These are phyloP conservation scores for Cloeon dipterum DNA, from an alignment of 2,888 invertebrate species.

Conservation along the genomic window DNA sequence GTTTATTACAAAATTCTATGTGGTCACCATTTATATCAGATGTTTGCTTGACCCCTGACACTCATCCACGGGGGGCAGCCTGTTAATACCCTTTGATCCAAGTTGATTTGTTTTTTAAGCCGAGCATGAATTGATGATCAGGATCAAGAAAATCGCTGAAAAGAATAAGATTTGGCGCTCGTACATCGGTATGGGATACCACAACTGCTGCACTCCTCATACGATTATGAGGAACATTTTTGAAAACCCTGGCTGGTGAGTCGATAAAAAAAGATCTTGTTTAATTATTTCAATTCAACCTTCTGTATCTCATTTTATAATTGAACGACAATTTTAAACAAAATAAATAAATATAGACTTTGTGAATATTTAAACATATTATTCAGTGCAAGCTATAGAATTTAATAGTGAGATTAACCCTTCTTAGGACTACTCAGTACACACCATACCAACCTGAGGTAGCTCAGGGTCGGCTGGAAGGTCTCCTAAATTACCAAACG, in stretches of 20 bases:
- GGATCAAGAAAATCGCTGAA: slow-evolving; percentile 53
- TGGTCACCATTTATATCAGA: too few species aligned
- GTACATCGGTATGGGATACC: slow-evolving; percentile 97
- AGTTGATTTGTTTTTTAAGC: slow-evolving; percentile 31
- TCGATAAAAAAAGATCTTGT: slow-evolving; percentile 2
- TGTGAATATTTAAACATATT: not conserved
- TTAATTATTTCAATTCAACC: not conserved
- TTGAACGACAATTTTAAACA: too few species aligned
- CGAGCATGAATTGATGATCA: slow-evolving; percentile 71
- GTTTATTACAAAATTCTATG: too few species aligned
- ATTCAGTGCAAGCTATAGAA: not conserved
- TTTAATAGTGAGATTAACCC: too few species aligned
- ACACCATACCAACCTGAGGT: slow-evolving; percentile 98
- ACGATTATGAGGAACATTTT: slow-evolving; percentile 91
- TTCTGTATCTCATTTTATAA: not conserved
- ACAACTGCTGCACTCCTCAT: slow-evolving; percentile 90
- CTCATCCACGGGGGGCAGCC: too few species aligned
- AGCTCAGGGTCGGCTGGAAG: slow-evolving; percentile 87
- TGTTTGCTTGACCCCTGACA: too few species aligned
- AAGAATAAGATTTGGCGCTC: slow-evolving; percentile 86
- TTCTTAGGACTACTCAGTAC: slow-evolving; percentile 79
- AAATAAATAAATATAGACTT: too few species aligned
- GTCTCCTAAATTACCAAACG: slow-evolving; percentile 92
- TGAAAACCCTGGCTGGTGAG: slow-evolving; percentile 95
- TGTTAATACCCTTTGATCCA: too few species aligned